Evolutionary conservation across 2,888 invertebrate genomes (phyloP), one percentile per base, ranked within the genome.

Genomic region (Drosophila multiciliata): DNA sequence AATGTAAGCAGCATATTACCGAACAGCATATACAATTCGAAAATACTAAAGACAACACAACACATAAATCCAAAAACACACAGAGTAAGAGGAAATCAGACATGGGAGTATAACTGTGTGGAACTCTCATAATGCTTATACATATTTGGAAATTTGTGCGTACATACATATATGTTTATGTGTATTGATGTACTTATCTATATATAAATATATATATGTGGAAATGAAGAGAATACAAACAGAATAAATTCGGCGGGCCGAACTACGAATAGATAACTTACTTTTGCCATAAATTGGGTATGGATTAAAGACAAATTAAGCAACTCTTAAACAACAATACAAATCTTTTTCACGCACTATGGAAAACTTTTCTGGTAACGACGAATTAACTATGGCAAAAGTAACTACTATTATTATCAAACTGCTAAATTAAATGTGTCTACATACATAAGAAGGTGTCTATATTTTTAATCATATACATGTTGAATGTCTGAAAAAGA

Each of bases 391-490:
- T 61, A 36, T 67, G 73, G 50, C 59, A 55, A 74, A 23, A 40
- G n/a, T 70, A 68, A 36, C 38, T 49, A 23, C 4, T 12, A 4
- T 53, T 53, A 52, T 54, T 32, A 55, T 35, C 35, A 61, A 45
- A 23, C 57, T 62, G 48, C 45, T 45, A 53, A 64, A 71, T 32
- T 59, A 71, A 63, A 70, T 70, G 60, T 57, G 45, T 67, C 73
- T 72, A 54, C 61, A 63, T 57, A 52, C 53, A 62, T 38, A 55
- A 55, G 58, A 66, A 71, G 55, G 58, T 85, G 75, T 85, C 80
- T 71, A 73, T 79, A 70, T 78, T 80, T 64, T 74, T 65, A 66
- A 73, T 66, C 81, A 70, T 73, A 59, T 70, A 57, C 65, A 66
- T 62, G 45, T 66, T 63, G 53, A 61, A 59, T 62, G 42, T 57